Evolutionary conservation across 2,113 vertebrate genomes (phyloP).

Genomic region (Proterorhinus semilunaris): DNA sequence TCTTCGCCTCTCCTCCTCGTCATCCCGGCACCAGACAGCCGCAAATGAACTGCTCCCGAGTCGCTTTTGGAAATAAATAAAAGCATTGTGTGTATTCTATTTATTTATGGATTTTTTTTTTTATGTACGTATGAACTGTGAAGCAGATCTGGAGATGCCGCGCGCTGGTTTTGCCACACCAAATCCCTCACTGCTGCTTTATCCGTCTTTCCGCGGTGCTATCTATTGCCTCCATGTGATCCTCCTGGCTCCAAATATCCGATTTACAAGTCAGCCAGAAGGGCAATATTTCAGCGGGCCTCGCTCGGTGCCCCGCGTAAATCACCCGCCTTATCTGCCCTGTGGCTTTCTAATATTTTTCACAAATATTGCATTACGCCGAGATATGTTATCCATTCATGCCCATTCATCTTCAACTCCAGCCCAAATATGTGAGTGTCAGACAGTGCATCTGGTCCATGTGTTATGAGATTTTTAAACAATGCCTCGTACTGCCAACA

Average conservation of each 20-base stretch:
- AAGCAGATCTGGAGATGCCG: slow-evolving; percentile 15
- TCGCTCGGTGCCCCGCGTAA: slow-evolving; percentile 35
- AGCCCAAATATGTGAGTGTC: slow-evolving; percentile 30
- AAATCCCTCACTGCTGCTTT: slow-evolving; percentile 10
- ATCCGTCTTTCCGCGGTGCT: slow-evolving; percentile 26
- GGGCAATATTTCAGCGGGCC: slow-evolving; percentile 54
- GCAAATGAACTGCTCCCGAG: slow-evolving; percentile 65
- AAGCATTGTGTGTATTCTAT: slow-evolving; percentile 22
- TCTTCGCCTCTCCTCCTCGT: slow-evolving; percentile 38
- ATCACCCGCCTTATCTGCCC: slow-evolving; percentile 55
- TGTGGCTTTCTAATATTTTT: slow-evolving; percentile 56
- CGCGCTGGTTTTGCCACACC: background rate
- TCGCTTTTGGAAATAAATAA: slow-evolving; percentile 60
- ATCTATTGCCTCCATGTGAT: slow-evolving; percentile 44
- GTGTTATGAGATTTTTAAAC: background rate
- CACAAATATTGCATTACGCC: slow-evolving; percentile 53
- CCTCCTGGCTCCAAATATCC: slow-evolving; percentile 53
- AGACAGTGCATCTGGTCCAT: background rate
- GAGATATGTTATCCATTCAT: slow-evolving; percentile 43
- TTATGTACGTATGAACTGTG: slow-evolving; percentile 7
- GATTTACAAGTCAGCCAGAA: slow-evolving; percentile 51
- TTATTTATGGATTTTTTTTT: slow-evolving; percentile 31
- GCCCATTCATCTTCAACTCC: slow-evolving; percentile 51
- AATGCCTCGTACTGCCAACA: background rate
- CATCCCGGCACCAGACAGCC: slow-evolving; percentile 51